A percentile compares a stretch with the other conserved stretches of the same genome.
These are phyloP conservation scores for Melanotaenia duboulayi DNA, from an alignment of 2,113 vertebrate genomes.

Conservation along the genomic window DNA sequence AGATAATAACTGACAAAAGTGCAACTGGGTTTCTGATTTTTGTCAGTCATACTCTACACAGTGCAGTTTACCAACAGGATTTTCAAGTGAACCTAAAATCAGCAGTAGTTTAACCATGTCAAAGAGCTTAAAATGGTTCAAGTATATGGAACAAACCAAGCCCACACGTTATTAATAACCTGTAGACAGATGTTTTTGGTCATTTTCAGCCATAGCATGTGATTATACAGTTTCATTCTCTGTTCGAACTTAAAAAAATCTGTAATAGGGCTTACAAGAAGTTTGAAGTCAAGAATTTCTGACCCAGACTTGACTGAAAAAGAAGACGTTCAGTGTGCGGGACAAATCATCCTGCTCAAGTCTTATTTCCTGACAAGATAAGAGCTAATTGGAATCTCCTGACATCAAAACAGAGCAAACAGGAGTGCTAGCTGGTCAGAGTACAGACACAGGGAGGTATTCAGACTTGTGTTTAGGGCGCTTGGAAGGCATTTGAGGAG, in stretches of 20 bases:
- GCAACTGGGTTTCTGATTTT: neutral
- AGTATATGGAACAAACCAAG: neutral
- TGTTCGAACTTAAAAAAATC: neutral
- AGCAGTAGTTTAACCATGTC: no score
- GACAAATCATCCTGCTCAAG: neutral
- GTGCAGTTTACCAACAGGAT: no score
- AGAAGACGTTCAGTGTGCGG: neutral
- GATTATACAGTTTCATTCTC: neutral
- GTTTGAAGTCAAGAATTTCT: neutral
- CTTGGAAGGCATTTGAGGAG: neutral
- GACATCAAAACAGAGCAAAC: neutral
- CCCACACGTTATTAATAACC: neutral
- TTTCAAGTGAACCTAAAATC: no score
- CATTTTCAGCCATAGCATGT: neutral
- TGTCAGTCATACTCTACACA: neutral
- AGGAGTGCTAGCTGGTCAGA: neutral
- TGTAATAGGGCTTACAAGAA: neutral
- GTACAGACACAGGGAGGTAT: neutral
- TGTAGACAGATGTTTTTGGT: neutral
- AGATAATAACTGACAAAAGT: no score
- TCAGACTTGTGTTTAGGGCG: neutral
- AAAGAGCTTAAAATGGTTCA: no score
- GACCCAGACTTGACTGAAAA: neutral
- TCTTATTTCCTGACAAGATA: neutral
- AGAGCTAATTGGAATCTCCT: constrained; percentile 10